Base-by-base conservation (phyloP, 2,888 invertebrate species). In the Xanthorhoe designata region DNA sequence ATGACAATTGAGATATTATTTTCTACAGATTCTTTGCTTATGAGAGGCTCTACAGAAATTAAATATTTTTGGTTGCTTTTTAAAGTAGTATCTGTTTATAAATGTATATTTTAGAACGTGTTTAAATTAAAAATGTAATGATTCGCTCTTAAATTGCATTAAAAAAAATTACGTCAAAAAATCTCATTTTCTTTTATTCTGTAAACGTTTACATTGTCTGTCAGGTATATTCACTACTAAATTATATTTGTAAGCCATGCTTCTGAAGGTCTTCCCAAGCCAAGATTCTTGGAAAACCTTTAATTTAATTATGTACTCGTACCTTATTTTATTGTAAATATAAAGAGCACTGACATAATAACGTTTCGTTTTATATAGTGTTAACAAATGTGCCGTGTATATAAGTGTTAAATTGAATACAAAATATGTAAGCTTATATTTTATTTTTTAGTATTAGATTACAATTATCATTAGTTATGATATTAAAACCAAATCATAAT, bases 371-470 rank as follows among this genome's bases (percentile, higher is more conserved):
- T 85, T 81, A 62, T 24, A 52, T 86, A 84, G 79, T 80, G 78
- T 84, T 81, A 80, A 64, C 81, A 87, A 88, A 86, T 84, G 91
- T 92, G 90, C 90, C 91, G 90, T 93, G 92, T 93, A 92, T 83
- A 92, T 93, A 76, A 64, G 45, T 70, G 61, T 73, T 71, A 92
- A 78, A 86, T 61, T 79, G 83, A 81, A 88, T 87, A 88, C 86
- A 88, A 89, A 89, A 81, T 83, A 80, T 78, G 78, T 74, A 66
- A 57, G 65, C 51, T 9, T 57, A 63, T 62, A 59, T 61, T 61
- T 72, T 61, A 55, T 71, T 66, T 74, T 69, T 67, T 61, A 64
- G 64, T 67, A 69, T 49, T 49, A 55, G 19, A 62, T 59, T 56
- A 61, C 55, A 42, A 38, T 61, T 57, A 63, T 54, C 50, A 49